A percentile compares a stretch with the other conserved stretches of the same genome.
phyloP scores from a whole-genome alignment of 2,113 vertebrate genomes.

The Climacteris rufus region DNA sequence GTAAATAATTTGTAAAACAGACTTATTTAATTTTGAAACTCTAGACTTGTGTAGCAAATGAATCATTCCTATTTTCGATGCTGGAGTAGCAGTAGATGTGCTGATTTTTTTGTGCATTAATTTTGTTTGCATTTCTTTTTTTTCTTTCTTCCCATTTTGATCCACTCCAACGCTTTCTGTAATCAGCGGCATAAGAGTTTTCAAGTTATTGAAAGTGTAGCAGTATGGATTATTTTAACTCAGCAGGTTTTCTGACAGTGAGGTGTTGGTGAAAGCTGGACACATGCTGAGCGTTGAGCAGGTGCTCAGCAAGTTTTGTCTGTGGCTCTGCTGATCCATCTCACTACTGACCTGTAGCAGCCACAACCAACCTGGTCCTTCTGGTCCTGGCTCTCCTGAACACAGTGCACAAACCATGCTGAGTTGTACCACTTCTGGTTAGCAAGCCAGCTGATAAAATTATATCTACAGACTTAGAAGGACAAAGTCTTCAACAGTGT shows the following conservation, averaged over 20 bases:
- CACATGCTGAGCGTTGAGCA: background rate
- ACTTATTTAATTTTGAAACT: conserved; percentile 60
- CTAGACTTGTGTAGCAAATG: background rate
- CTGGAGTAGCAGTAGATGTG: background rate
- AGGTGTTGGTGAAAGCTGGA: background rate
- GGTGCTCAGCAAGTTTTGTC: background rate
- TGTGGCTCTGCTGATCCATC: background rate
- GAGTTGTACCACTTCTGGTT: background rate
- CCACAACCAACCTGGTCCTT: background rate
- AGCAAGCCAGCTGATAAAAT: background rate
- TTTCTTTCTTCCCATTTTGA: background rate
- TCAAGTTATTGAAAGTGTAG: background rate
- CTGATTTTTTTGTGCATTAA: background rate
- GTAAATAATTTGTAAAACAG: conserved; percentile 60
- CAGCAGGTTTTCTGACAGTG: background rate
- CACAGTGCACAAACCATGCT: background rate
- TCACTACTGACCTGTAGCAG: background rate
- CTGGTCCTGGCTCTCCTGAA: background rate
- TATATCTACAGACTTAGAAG: background rate
- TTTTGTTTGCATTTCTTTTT: background rate
- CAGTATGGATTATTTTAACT: background rate
- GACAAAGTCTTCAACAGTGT: background rate
- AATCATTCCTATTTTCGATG: background rate
- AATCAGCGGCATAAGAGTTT: background rate
- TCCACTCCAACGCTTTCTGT: background rate